Evolutionary conservation across 35 echinoderm and acorn worm species (phyloP), one percentile per base, ranked within the genome.

Genomic region (Acanthaster planci): DNA sequence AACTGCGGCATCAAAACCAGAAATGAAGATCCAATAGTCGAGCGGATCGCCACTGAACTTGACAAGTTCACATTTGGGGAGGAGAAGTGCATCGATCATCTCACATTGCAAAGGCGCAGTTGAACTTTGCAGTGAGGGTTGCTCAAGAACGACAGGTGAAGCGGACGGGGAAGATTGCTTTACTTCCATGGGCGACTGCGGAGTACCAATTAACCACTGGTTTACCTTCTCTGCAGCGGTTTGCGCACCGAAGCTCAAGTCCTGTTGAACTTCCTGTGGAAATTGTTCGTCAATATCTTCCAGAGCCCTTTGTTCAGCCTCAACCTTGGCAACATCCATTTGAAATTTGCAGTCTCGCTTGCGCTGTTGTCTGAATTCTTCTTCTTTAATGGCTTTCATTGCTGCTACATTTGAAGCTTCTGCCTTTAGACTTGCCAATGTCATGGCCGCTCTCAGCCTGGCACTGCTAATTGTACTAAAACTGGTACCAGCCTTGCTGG

Each of bases 1-100:
- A 56, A 92, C 79, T 55, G 81, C 86, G 18, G 76, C 78, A 37
- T 87, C 90, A 81, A 92, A 92, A 23, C 7, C 30, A 82, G 42
- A 80, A 44, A 87, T 68, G 47, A 92, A 92, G 27, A 27, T 79
- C 55, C 78, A 87, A 87, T 75, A 92, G 19, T 87, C 53, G 21
- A 81, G 37, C 37, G 78, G 90, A 30, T 92, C 85, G 39, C 90
- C 85, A 60, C 80, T 40, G 76, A 92, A 87, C 16, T 22, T 56
- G 2, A 50, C 27, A 8, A 92, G 9, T 42, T 92, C 85, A 75
- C 84, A 77, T 54, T 87, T 92, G 0, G 85, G 85, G 60, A 92
- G 55, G 38, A n/a, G n/a, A 14, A 56, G 14, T 17, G 53, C 22
- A n/a, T 80, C 58, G 38, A 84, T 77, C 55, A 38, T 38, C 26